Evolutionary conservation across 1,140 invertebrate species (phyloP), one percentile per base, ranked within the genome.

Genomic region (Magallana angulata): DNA sequence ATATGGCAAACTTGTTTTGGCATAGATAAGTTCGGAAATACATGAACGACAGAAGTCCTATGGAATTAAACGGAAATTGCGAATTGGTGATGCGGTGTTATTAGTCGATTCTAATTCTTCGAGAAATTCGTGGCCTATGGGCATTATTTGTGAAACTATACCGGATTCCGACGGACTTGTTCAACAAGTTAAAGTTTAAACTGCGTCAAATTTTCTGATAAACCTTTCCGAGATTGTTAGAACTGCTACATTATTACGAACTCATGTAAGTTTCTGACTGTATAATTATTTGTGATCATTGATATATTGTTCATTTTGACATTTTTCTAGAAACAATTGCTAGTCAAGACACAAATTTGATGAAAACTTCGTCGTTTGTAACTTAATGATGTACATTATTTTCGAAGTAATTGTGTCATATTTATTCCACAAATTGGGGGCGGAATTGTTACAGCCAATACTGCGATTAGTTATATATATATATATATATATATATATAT

Each of bases 1-100:
- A 90, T 84, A 76, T 91, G 60, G 83, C 90, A 1, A 85, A 92
- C 57, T 12, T 90, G 71, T 91, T 92, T 60, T 92, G 91, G 89
- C 12, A 64, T 1, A 59, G 91, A 11, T 91, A 91, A 91, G 14
- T 57, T 3, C 57, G 56, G 2, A 89, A 92, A 76, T 92, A 92
- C 87, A 89, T 56, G 82, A 85, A 68, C 62, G 90, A 59, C 89
- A 91, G 18, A 91, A 91, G 62, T 91, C 90, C 87, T 14, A 57
- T 30, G 82, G 76, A 1, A n/a, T 30, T 7, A 87, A 71, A 24
- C 8, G 62, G 14, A 91, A 91, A 57, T 57, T 91, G 1, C 11
- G 30, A 18, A 76, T 89, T 36, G 91, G 90, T 30, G 90, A 91
- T 87, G 58, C 90, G 11, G 90, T 91, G n/a, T 62, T 91, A 24